Evolutionary conservation across 2,797 vertebrate species (phyloP).

Genomic region (Hipposideros larvatus): DNA sequence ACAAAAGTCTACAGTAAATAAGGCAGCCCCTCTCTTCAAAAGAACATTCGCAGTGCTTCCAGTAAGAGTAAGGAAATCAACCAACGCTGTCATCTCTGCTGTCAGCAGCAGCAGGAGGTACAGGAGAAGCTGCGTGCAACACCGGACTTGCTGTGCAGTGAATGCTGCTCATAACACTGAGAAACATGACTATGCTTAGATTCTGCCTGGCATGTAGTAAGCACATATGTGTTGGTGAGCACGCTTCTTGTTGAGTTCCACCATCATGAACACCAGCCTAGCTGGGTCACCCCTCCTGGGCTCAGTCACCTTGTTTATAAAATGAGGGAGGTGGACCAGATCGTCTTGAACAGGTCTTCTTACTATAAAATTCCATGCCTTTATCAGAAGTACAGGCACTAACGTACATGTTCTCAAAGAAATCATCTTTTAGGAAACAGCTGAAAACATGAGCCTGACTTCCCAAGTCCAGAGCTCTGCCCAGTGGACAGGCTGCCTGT

Average conservation of each 20-base stretch:
- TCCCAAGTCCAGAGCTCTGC: background rate
- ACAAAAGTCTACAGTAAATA: conserved; percentile 41
- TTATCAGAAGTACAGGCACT: background rate
- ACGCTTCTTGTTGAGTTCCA: background rate
- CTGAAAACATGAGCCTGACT: conserved; percentile 4
- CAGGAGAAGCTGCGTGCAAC: background rate
- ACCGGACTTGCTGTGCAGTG: background rate
- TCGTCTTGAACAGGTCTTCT: background rate
- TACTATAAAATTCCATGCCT: conserved; percentile 1
- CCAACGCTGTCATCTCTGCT: background rate
- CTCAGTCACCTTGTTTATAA: background rate
- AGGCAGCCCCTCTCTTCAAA: background rate
- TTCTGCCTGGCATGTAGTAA: background rate
- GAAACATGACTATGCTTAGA: background rate
- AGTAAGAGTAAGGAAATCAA: conserved; percentile 46
- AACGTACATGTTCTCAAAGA: background rate
- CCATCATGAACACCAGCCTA: background rate
- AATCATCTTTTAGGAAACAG: conserved; percentile 42
- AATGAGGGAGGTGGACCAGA: background rate
- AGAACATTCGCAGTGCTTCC: conserved; percentile 35
- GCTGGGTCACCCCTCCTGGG: background rate
- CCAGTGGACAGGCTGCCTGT: background rate
- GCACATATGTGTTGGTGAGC: background rate
- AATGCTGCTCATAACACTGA: background rate
- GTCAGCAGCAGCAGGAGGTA: conserved; percentile 37